Base-by-base conservation (phyloP, 37 sponge, comb jelly and placozoan species). In the Cladorhizidae sp. region DNA sequence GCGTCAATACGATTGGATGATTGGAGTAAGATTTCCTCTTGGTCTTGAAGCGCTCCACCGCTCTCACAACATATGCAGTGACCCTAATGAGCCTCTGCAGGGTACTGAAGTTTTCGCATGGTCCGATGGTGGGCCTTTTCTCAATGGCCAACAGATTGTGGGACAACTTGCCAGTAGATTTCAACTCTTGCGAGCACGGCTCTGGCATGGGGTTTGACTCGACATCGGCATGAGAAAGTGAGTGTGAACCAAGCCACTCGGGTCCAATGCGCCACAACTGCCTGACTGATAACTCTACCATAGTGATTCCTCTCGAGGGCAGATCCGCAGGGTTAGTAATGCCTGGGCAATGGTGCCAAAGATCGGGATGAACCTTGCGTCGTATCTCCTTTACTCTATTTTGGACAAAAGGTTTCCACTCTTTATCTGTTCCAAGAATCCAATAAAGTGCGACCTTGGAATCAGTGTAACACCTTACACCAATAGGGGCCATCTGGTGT, bases 391-490 rank as follows among this genome's bases (percentile, higher is more conserved):
- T 57, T 0, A 80, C 87, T 39, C 74, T 41, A n/a, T 80, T 79
- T 45, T 72, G 73, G 25, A 78, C 63, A 42, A 85, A 85, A 6
- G 74, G 80, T 28, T 79, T 86, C 86, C 87, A 87, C 50, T 75
- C 81, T 59, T 75, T 80, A 15, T 75, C 68, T 21, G 3, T 80
- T 0, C 76, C 76, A 2, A 29, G 43, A 29, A 87, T 75, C 87
- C 87, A 87, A 57, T 57, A 80, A 0, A 87, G 82, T 42, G 86
- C 80, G 38, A 86, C 86, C 25, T 79, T 73, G 40, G 86, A 86
- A 35, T 86, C 86, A 41, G 80, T 86, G 80, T 73, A 79, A 22
- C 86, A 86, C 42, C 57, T 57, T n/a, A 71, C 39, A 23, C 37
- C 67, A 8, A 65, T 22, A n/a, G 52, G 40, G 0, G 73, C 0